These are phyloP conservation scores for Gavia stellata DNA, from an alignment of 2,113 vertebrate genomes.

Conservation along the genomic window DNA sequence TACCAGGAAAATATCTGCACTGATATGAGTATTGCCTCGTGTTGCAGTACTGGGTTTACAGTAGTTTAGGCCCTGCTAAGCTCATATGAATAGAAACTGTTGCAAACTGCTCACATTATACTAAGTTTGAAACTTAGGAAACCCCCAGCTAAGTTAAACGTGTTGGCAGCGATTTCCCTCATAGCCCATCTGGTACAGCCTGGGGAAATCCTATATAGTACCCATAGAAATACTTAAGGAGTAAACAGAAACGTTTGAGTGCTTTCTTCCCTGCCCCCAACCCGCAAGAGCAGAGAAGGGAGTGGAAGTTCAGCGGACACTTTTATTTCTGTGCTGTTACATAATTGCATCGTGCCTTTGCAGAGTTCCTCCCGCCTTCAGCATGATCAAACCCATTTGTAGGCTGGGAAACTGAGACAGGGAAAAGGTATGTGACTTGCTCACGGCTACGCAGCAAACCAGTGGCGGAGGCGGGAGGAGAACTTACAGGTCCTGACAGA, in stretches of 20 bases:
- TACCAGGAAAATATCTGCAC: not conserved
- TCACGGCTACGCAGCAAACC: not conserved
- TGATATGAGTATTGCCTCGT: not conserved
- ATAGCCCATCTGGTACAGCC: not conserved
- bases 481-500: constrained; percentile 7
- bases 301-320: not conserved
- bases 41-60: not conserved
- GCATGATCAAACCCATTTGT: not conserved
- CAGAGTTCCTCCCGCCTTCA: not conserved
- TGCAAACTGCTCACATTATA: not conserved
- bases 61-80: not conserved
- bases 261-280: not conserved
- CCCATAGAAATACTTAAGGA: not conserved
- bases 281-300: not conserved
- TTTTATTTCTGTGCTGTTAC: not conserved
- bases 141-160: not conserved
- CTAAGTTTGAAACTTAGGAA: constrained; percentile 16
- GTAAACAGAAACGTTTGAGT: not conserved
- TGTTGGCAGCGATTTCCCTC: not conserved
- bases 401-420: not conserved
- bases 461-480: not conserved
- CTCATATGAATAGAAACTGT: not conserved
- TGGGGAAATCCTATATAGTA: not conserved
- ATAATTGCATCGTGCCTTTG: not conserved
- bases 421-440: constrained; percentile 15